Base-by-base conservation (phyloP, 2,888 invertebrate genomes). In the Cephus runcator region DNA sequence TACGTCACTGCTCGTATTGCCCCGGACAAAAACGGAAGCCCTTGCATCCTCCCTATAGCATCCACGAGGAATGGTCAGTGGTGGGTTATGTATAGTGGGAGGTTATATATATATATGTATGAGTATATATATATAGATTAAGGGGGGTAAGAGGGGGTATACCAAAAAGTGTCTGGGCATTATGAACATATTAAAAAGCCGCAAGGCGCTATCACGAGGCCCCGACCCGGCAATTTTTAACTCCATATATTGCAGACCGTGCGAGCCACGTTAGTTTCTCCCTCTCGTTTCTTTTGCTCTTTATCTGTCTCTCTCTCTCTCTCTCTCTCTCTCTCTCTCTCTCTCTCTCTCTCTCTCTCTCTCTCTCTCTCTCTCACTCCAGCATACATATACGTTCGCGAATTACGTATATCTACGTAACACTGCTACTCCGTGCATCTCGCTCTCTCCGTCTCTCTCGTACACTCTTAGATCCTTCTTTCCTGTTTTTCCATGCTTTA, bases 131-230 rank as follows among this genome's bases (percentile, higher is more conserved):
- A 56, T 56, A 56, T 76, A 36, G 77, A 69, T 56, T 33, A 3
- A 34, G 73, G 35, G 75, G 73, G 75, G n/a, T 11, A 30, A 36
- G 56, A 73, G 73, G 36, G 77, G 79, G 35, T 35, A 73, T 34
- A 2, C 71, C 34, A 76, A 75, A 77, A 40, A 69, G 76, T 77
- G 69, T 77, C 69, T 33, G 56, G 23, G 75, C 75, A 84, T 88
- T 86, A 83, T 84, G 81, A 87, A 84, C 81, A 83, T 85, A 82
- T 87, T 86, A 85, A 86, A 86, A 84, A 87, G 85, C 80, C 82
- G 80, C 81, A 80, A 85, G 83, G 83, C 86, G 83, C 83, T 83
- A 81, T 82, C 82, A 73, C 81, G 81, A 80, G 76, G 81, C 71
- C 71, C 73, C 79, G 80, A 81, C 80, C 80, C 83, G 78, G 76